Evolutionary conservation across 2,113 vertebrate species (phyloP), one percentile per base, ranked within the genome.

Genomic region (Glaucidium brasilianum): DNA sequence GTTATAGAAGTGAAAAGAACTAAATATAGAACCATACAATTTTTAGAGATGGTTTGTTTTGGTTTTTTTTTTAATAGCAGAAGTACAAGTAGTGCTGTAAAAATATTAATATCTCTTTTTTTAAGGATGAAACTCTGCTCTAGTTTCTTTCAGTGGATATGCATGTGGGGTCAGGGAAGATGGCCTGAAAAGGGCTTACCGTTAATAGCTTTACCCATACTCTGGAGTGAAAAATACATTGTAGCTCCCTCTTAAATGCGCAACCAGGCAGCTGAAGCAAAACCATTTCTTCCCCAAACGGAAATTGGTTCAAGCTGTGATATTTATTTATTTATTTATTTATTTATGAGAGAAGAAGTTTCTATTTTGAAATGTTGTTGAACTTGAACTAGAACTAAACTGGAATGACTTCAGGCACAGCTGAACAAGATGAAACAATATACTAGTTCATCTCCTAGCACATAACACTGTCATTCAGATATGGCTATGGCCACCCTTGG

Each of bases 391-490:
- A 66, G 66, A 95, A 82, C 43, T 86, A 94, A 86, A 83, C n/a
- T 64, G 73, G 47, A 92, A 96, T 89, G 91, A 96, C 84, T 95
- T 95, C 90, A 92, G 93, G 84, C 83, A 32, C 91, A 97, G 93
- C 89, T 96, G 91, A 96, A 91, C 80, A 95, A 89, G 92, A 94
- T 92, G 64, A 81, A 92, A 96, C 96, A 94, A 91, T 89, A 89
- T 8, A 77, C 73, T 74, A 64, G 52, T 96, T 97, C 96, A 91
- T 96, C 73, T 85, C 76, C 52, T 39, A 52, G 60, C 27, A 68
- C 79, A 94, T 92, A 96, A 94, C 87, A 78, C 64, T 81, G 84
- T 84, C 84, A 92, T 96, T 96, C 94, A 97, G 84, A 89, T 67
- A 87, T 74, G 81, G 41, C 89, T 56, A 35, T 56, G 49, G 84